These are phyloP conservation scores for Cryptocephalus primarius DNA, from an alignment of 2,888 invertebrate genomes.

Conservation along the genomic window DNA sequence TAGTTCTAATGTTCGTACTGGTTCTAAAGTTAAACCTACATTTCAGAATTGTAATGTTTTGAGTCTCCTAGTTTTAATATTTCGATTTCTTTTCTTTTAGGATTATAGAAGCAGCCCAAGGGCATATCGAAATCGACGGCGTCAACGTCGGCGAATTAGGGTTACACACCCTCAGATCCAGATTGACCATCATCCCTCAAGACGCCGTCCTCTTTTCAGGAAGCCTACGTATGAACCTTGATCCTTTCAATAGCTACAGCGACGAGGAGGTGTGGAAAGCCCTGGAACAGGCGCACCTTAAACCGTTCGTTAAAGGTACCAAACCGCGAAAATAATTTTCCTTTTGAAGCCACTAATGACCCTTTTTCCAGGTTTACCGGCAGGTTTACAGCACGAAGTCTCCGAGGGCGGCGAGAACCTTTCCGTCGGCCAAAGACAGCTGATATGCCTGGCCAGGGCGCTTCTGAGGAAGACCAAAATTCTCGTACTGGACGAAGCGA, in stretches of 20 bases:
- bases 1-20: too few relatives aligned
- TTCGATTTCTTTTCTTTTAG: constrained; percentile 34
- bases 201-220: constrained; percentile 94
- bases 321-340: not conserved
- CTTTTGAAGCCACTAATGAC: not conserved
- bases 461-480: constrained; percentile 40
- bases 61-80: too few relatives aligned
- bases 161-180: constrained; percentile 71
- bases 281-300: constrained; percentile 81
- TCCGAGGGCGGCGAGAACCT: constrained; percentile 29
- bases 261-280: constrained; percentile 83
- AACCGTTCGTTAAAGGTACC: constrained; percentile 61
- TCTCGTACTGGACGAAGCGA: constrained; percentile 40
- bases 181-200: constrained; percentile 80
- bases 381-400: constrained; percentile 61
- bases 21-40: too few relatives aligned
- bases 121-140: constrained; percentile 73
- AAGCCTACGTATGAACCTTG: constrained; percentile 79
- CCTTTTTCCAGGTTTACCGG: constrained; percentile 47
- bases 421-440: constrained; percentile 39
- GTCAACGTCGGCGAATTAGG: constrained; percentile 72
- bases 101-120: constrained; percentile 74
- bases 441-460: constrained; percentile 39
- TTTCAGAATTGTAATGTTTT: too few relatives aligned
- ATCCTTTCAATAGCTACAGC: constrained; percentile 68